A percentile compares a stretch with the other conserved stretches of the same genome.
Evolutionary conservation across 1,140 invertebrate species (phyloP).

Genomic region (Camponotus vicinus): DNA sequence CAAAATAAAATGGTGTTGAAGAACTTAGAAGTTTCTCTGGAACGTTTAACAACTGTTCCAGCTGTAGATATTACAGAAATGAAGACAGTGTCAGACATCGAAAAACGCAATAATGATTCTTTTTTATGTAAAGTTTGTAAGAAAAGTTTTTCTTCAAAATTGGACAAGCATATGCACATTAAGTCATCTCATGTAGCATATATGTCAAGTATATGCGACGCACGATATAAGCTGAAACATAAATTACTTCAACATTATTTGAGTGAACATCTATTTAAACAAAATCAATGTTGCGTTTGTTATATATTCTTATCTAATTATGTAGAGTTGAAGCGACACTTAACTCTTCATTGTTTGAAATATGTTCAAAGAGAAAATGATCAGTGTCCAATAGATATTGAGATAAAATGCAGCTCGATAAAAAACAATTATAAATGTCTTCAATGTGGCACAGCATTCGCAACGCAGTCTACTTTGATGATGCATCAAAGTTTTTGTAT

Average conservation of each 20-base stretch:
- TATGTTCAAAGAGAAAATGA: constrained; percentile 52
- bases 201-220: constrained; percentile 77
- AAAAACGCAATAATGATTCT: background rate
- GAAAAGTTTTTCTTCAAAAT: constrained; percentile 34
- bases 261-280: constrained; percentile 54
- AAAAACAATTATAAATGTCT: constrained; percentile 57
- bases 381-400: constrained; percentile 10
- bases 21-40: constrained; percentile 40
- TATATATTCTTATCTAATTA: constrained; percentile 15
- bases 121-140: constrained; percentile 69
- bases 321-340: constrained; percentile 62
- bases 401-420: constrained; percentile 43
- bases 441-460: constrained; percentile 62
- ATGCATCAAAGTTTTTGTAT: constrained; percentile 61
- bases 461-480: constrained; percentile 43
- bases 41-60: constrained; percentile 28
- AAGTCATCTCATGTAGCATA: constrained; percentile 66
- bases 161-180: constrained; percentile 56
- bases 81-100: too few species aligned
- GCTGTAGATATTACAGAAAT: background rate
- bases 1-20: background rate
- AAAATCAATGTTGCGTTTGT: constrained; percentile 74
- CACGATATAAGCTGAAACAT: constrained; percentile 48
- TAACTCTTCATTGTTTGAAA: constrained; percentile 73
- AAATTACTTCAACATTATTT: constrained; percentile 73